Percentiles rank a stretch among this genome's conserved stretches.
These are phyloP conservation scores for Synergus gifuensis DNA, from an alignment of 2,888 invertebrate genomes.

Conservation along the genomic window DNA sequence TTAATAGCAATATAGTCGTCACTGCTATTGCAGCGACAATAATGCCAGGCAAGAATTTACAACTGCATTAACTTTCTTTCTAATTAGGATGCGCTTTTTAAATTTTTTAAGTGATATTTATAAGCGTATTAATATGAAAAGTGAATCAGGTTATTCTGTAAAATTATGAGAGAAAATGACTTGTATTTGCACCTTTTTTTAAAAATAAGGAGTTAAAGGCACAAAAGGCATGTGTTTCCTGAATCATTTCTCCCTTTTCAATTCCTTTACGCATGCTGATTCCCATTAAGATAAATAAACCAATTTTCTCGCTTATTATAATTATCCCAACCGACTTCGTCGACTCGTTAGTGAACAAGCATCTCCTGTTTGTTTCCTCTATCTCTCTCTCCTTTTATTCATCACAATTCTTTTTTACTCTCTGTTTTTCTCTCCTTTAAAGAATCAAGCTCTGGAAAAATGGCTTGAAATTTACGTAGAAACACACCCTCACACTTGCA, in stretches of 20 bases:
- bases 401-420: background rate
- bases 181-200: too few relatives aligned
- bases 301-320: constrained; percentile 19
- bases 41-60: background rate
- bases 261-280: background rate
- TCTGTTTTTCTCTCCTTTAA: background rate
- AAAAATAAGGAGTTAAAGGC: background rate
- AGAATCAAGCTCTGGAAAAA: constrained; percentile 23
- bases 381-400: background rate
- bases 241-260: background rate
- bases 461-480: constrained; percentile 15
- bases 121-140: background rate
- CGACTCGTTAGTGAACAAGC: constrained; percentile 12
- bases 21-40: background rate
- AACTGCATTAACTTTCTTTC: background rate
- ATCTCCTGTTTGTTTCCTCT: background rate
- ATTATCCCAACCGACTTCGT: background rate
- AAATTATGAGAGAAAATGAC: too few relatives aligned
- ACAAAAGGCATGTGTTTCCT: background rate
- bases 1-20: too few relatives aligned
- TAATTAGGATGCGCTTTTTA: background rate
- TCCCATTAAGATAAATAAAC: constrained; percentile 17
- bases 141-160: too few relatives aligned
- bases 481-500: constrained; percentile 7
- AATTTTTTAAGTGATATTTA: background rate